Base-by-base conservation (phyloP, 2,797 vertebrate genomes). In the Acanthis flammea region DNA sequence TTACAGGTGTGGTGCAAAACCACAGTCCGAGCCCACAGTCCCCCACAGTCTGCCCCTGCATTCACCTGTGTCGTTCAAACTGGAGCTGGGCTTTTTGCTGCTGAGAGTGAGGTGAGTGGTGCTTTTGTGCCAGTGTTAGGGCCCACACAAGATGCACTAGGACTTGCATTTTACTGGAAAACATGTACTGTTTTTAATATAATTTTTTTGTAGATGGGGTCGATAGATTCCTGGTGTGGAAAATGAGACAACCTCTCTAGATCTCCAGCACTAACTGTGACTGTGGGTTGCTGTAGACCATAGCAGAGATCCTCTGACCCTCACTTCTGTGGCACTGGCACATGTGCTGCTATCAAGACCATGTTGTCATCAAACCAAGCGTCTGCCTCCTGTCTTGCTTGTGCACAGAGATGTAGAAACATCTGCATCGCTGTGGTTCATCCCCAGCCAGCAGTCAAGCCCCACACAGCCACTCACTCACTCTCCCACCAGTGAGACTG, bases 111-210 rank as follows among this genome's bases (percentile, higher is more conserved):
- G 19, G 7, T 22, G 8, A 31, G 37, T 21, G 44, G 28, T 0
- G 0, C 12, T 67, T 91, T 84, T 86, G 30, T 51, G 41, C 44
- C 27, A 15, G 2, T 25, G 27, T 45, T 80, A 0, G 0, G 66
- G 39, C 25, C 88, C 41, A 19, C 45, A n/a, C 8, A 83, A 53
- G 51, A 39, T 45, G 24, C 25, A 25, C 4, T 37, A 67, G 60
- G 37, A n/a, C 54, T 51, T 79, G 7, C 28, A 33, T 85, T 94
- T 91, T 73, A 33, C 19, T 53, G 22, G 37, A 63, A 83, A 57
- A 14, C 5, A 1, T 25, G 4, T 23, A 67, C n/a, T 27, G 12
- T 4, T 57, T 95, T 80, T 71, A 71, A 14, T 60, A 57, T 19
- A 0, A 21, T 42, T 72, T 94, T 57, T 67, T 21, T 41, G 25